Base-by-base conservation (phyloP, 2,797 vertebrate species). In the Kryptolebias ocellatus region DNA sequence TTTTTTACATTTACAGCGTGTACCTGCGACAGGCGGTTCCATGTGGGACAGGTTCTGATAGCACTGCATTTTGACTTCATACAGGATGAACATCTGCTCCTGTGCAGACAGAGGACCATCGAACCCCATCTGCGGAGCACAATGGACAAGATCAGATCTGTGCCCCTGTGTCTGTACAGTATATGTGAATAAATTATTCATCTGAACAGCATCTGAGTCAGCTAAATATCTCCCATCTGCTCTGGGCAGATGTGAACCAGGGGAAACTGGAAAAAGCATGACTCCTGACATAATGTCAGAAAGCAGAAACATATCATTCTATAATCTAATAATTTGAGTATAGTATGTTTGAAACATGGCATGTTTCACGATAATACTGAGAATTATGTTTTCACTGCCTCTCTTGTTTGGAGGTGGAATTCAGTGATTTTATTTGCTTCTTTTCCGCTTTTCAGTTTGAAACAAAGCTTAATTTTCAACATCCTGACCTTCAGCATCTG, bases 31-130 rank as follows among this genome's bases (percentile, higher is more conserved):
- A 5, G 17, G 83, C 1, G 80, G 61, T 34, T 93, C 93, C 50
- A 87, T 89, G 64, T 72, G 84, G 34, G 95, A 95, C 65, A 96
- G 93, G 84, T 96, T 95, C 80, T 93, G 93, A 59, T 95, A 88
- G 88, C 96, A 96, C 60, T 95, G 94, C 44, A 92, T 82, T 88
- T 96, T 95, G 51, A 94, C 92, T 78, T 95, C 92, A 68, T 95
- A 93, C 16, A 96, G 92, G 55, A 96, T 94, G 69, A 93, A 92
- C 86, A 96, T 95, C 89, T 96, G 95, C 73, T 96, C 95, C 78
- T 96, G 94, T 8, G 94, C 92, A 1, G 96, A 96, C 28, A 96
- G 74, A 0, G 90, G 92, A 24, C 86, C 93, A 44, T 94, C 95
- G 17, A 92, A 90, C 67, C 89, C 93, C 85, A 93, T 88, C 94